A percentile compares a stretch with the other conserved stretches of the same genome.
phyloP scores from a whole-genome alignment of 1,140 invertebrate species.

The Portunus trituberculatus region DNA sequence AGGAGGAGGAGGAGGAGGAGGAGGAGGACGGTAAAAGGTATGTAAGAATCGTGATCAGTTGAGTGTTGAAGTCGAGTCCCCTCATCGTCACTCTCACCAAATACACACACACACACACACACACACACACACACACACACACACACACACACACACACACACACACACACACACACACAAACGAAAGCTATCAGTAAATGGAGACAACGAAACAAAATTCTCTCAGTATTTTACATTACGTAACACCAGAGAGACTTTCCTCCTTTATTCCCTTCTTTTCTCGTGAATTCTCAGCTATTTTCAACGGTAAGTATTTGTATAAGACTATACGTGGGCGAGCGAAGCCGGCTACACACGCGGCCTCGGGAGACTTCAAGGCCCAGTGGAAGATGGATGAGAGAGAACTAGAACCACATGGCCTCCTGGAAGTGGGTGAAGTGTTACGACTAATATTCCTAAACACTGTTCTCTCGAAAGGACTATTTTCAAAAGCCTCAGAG shows the following conservation, averaged over 20 bases:
- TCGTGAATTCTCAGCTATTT: background rate
- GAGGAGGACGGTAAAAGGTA: background rate
- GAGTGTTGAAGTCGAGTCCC: background rate
- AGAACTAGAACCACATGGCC: too few species aligned
- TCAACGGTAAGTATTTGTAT: background rate
- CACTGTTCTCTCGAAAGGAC: too few species aligned
- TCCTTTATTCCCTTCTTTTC: background rate
- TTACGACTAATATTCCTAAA: too few species aligned
- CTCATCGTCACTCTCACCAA: conserved; percentile 28
- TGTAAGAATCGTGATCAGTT: conserved; percentile 21
- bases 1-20: background rate
- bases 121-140: conserved; percentile 49
- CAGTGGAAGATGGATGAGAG: background rate
- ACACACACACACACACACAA: conserved; percentile 44
- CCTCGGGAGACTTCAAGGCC: background rate
- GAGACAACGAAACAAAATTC: background rate
- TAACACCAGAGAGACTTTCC: background rate
- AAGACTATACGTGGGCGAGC: too few species aligned
- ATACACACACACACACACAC: background rate
- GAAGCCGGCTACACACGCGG: too few species aligned
- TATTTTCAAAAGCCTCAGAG: too few species aligned
- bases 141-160: conserved; percentile 48
- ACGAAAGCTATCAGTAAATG: conserved; percentile 2
- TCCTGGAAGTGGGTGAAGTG: too few species aligned
- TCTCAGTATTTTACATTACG: background rate